Conservation (phyloP, 2,113 vertebrate species). For the Halcyon malimbica region DNA sequence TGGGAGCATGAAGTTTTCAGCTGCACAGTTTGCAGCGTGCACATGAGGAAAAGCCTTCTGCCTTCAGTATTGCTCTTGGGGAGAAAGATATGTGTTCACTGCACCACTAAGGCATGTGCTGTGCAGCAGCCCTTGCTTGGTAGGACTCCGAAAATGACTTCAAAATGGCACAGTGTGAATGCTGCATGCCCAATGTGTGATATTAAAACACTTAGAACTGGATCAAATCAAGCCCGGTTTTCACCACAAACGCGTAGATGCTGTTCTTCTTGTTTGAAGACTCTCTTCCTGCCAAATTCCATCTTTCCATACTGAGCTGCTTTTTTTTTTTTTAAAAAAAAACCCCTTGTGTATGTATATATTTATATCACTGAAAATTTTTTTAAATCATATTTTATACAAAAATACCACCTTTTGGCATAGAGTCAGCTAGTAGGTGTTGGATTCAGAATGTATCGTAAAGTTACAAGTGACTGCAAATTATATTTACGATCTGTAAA, state of each 20-base stretch:
- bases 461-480: conserved; percentile 50
- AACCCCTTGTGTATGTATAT: conserved; percentile 25
- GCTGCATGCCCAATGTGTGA: conserved; percentile 38
- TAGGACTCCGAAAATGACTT: conserved; percentile 38
- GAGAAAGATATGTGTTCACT: not conserved
- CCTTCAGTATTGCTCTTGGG: not conserved
- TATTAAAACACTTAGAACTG: conserved; percentile 57
- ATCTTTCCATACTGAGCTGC: conserved; percentile 39
- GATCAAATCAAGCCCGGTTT: conserved; percentile 63
- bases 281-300: conserved; percentile 61
- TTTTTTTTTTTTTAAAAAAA: not conserved
- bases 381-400: conserved; percentile 59
- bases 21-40: not conserved
- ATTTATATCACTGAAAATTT: conserved; percentile 49
- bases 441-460: conserved; percentile 23
- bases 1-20: conserved; percentile 38
- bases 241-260: conserved; percentile 26
- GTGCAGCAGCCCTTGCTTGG: conserved; percentile 38
- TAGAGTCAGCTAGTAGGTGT: conserved; percentile 54
- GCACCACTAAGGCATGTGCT: conserved; percentile 41
- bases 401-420: conserved; percentile 66
- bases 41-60: conserved; percentile 18
- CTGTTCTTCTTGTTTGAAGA: conserved; percentile 64
- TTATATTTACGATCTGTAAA: conserved; percentile 48
- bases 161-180: conserved; percentile 58